Percentiles rank a stretch among this genome's conserved stretches.
Evolutionary conservation across 2,888 invertebrate species (phyloP).

Genomic region (Saturnia japonica): DNA sequence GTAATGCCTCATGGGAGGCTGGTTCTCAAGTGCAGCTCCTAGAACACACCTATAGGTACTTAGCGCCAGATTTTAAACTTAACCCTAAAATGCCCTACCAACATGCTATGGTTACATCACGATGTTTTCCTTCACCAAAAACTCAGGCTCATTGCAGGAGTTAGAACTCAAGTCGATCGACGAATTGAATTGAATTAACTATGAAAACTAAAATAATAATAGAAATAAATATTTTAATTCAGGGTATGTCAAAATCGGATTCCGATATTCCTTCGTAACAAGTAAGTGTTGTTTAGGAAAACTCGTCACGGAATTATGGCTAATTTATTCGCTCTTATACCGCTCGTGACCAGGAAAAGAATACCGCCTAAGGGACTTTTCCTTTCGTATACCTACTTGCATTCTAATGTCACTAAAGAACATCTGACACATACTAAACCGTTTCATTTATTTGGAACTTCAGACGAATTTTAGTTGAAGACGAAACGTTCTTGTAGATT

Average conservation of each 20-base stretch:
- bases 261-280: neutral
- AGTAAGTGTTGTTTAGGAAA: neutral
- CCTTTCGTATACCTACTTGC: constrained; percentile 1
- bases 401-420: constrained; percentile 8
- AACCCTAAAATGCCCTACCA: no score
- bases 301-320: constrained; percentile 5
- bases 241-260: neutral
- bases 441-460: neutral
- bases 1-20: no score
- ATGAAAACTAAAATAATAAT: neutral
- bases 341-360: constrained; percentile 13
- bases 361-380: constrained; percentile 14
- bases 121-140: no score
- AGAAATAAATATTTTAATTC: neutral
- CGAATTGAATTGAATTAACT: no score
- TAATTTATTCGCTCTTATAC: constrained; percentile 9
- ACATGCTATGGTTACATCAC: no score
- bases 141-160: no score
- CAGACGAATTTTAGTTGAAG: constrained; percentile 8
- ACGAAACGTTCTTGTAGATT: neutral
- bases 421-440: constrained; percentile 9
- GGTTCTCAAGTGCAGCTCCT: no score
- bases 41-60: no score
- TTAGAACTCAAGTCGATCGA: no score
- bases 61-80: no score